Percentiles rank a stretch among this genome's conserved stretches.
Conservation (phyloP, 2,888 invertebrate genomes). For the Mesorhabditis sp. region DNA sequence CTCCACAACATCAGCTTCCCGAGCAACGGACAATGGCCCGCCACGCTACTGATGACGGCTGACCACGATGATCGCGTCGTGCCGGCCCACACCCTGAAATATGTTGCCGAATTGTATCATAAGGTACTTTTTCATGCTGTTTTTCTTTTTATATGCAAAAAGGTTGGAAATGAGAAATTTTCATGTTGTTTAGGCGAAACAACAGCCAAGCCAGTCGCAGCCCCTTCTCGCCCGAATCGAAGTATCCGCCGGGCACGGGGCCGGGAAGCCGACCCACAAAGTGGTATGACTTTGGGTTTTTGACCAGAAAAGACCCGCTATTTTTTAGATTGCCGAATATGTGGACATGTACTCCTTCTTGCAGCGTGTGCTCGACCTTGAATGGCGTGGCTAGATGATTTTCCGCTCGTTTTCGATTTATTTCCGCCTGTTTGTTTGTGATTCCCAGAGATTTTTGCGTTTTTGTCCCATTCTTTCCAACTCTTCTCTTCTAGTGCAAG, state of each 20-base stretch:
- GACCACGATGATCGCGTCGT: conserved; percentile 68
- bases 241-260: conserved; percentile 92
- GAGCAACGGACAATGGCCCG: conserved; percentile 74
- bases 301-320: not conserved
- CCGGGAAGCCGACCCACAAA: conserved; percentile 92
- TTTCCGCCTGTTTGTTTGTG: too few relatives aligned
- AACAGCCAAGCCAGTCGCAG: conserved; percentile 12
- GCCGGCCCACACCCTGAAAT: conserved; percentile 91
- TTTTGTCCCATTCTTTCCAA: too few relatives aligned
- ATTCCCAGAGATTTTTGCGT: too few relatives aligned
- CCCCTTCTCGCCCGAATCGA: conserved; percentile 75
- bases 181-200: conserved; percentile 12
- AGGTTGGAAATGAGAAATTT: not conserved
- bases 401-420: too few relatives aligned
- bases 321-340: conserved; percentile 78
- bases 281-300: conserved; percentile 67
- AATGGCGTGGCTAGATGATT: conserved; percentile 61
- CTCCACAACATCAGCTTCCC: conserved; percentile 82
- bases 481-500: too few relatives aligned
- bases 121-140: conserved; percentile 54
- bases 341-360: conserved; percentile 84
- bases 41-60: conserved; percentile 75
- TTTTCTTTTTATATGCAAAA: not conserved
- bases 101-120: conserved; percentile 83
- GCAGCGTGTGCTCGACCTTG: conserved; percentile 71